A percentile compares a stretch with the other conserved stretches of the same genome.
These are phyloP conservation scores for Betta splendens DNA, from an alignment of 2,797 vertebrate species.

Conservation along the genomic window DNA sequence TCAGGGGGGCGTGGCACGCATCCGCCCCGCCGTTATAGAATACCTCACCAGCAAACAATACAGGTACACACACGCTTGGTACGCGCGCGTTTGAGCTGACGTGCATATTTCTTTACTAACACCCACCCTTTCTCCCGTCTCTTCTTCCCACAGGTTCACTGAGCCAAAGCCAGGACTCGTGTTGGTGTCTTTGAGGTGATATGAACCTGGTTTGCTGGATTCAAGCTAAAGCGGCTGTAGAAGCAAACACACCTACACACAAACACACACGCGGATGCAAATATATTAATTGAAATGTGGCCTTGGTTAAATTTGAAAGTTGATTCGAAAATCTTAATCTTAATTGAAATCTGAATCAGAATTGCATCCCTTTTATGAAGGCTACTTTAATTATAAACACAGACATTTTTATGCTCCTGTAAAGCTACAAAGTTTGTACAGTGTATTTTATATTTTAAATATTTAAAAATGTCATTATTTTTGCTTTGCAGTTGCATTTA, in stretches of 20 bases:
- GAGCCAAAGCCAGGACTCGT: constrained; percentile 91
- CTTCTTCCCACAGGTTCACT: constrained; percentile 84
- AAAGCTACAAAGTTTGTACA: constrained; percentile 17
- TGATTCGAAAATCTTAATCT: constrained; percentile 3
- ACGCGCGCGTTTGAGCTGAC: constrained; percentile 14
- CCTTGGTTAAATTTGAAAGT: constrained; percentile 1
- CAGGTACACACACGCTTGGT: constrained; percentile 78
- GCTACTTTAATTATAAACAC: constrained; percentile 6
- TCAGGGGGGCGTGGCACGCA: constrained; percentile 94
- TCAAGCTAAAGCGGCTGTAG: constrained; percentile 65
- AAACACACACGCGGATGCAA: too few relatives aligned
- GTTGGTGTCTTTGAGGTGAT: constrained; percentile 85
- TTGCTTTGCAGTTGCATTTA: constrained; percentile 22
- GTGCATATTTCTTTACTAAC: constrained; percentile 17
- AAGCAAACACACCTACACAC: constrained; percentile 14
- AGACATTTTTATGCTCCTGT: constrained; percentile 21
- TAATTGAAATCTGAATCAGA: constrained; percentile 13
- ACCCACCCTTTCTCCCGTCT: constrained; percentile 40
- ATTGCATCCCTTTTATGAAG: background rate
- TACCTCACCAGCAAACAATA: constrained; percentile 93
- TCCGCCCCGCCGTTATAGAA: constrained; percentile 94
- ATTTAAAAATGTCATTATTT: constrained; percentile 30
- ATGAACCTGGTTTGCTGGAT: constrained; percentile 41
- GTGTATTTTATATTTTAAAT: constrained; percentile 45
- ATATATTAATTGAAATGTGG: too few relatives aligned